Conservation (phyloP, 1,140 invertebrate genomes). For the Lepidurus packardi region DNA sequence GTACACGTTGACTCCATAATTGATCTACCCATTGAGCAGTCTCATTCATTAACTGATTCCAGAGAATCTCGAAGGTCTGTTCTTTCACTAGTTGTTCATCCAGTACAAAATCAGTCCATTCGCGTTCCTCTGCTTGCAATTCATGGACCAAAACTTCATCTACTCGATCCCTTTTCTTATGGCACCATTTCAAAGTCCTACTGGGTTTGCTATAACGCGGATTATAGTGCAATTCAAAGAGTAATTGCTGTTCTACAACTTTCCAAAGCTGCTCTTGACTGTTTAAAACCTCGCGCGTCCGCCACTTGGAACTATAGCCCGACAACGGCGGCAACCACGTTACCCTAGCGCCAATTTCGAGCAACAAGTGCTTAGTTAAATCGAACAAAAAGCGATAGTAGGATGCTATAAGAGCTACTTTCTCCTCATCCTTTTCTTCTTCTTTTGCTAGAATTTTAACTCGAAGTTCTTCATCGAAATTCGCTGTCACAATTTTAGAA, state of each 20-base stretch:
- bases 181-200: constrained; percentile 54
- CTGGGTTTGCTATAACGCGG: constrained; percentile 44
- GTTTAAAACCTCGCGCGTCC: constrained; percentile 7
- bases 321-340: constrained; percentile 29
- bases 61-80: constrained; percentile 56
- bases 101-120: constrained; percentile 65
- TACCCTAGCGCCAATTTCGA: constrained; percentile 45
- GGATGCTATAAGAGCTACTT: constrained; percentile 38
- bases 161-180: constrained; percentile 64
- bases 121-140: constrained; percentile 60
- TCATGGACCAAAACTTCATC: constrained; percentile 64
- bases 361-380: constrained; percentile 57
- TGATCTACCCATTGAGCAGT: constrained; percentile 49
- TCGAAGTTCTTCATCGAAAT: background rate
- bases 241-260: constrained; percentile 46
- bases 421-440: background rate
- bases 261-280: constrained; percentile 45
- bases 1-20: constrained; percentile 35
- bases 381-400: constrained; percentile 55
- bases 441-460: background rate
- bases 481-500: background rate
- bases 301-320: background rate
- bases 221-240: constrained; percentile 53
- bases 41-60: constrained; percentile 57
- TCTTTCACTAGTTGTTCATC: constrained; percentile 64